Base-by-base conservation (phyloP, 2,888 invertebrate species). In the Chrysotoxum bicinctum region DNA sequence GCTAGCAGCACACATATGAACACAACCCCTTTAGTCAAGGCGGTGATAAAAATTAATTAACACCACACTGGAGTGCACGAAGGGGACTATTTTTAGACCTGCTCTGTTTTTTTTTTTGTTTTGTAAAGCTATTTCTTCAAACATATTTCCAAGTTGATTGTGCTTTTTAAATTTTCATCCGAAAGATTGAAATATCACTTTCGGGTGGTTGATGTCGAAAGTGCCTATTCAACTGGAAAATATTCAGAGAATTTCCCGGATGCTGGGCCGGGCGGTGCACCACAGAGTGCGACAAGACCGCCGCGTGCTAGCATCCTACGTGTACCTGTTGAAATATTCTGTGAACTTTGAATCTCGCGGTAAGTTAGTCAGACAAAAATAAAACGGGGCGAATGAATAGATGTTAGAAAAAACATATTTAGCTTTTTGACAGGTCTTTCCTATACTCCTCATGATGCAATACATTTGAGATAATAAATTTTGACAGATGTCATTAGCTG, bases 1-100 rank as follows among this genome's bases (percentile, higher is more conserved):
- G 70, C 40, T 69, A 45, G 56, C 21, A 45, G n/a, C 43, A 30
- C 37, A n/a, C 8, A 40, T 60, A 48, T 16, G 14, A 43, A 45
- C 62, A 62, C 68, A 79, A 81, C 79, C 85, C 85, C 68, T 85
- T 85, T 54, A 73, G 66, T 12, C 35, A 62, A 73, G 76, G 37
- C 76, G 69, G 76, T 69, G 72, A 81, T 81, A 85, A 81, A 85
- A 85, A 85, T 85, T 85, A 85, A 85, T 85, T 85, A 85, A 81
- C 81, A 76, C 81, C 76, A 69, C 68, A 54, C 62, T 37, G 69
- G 69, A 74, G 69, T 35, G 48, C 48, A 43, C 21, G 32, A 32
- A 48, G 76, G 62, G 26, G 52, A 45, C 80, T 84, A 84, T 84
- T 84, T 84, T 80, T 80, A 74, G 75, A 21, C 35, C 64, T 7